These are phyloP conservation scores for Lymantria dispar DNA, from an alignment of 2,888 invertebrate genomes.

Conservation along the genomic window DNA sequence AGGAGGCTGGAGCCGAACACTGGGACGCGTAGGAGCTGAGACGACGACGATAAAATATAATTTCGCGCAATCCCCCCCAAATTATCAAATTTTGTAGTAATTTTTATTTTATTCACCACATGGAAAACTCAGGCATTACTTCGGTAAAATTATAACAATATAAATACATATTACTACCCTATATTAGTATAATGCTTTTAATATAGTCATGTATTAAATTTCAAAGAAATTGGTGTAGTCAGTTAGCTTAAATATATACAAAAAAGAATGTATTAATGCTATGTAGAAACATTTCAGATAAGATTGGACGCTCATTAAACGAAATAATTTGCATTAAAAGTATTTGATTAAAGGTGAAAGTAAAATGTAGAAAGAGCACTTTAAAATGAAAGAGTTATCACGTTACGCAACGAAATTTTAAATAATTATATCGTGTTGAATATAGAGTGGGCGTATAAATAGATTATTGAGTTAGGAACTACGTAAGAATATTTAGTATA, in stretches of 20 bases:
- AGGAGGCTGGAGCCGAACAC: too few species aligned
- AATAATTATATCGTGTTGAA: not conserved
- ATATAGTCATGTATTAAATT: not conserved
- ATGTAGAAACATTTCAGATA: not conserved
- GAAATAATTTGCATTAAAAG: not conserved
- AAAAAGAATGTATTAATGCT: constrained; percentile 10
- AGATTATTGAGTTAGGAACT: not conserved
- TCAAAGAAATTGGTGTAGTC: not conserved
- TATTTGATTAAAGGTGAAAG: not conserved
- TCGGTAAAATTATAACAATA: too few species aligned
- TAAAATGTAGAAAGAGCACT: not conserved
- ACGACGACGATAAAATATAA: too few species aligned
- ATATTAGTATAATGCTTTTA: too few species aligned
- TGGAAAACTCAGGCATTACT: too few species aligned
- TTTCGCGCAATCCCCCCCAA: too few species aligned
- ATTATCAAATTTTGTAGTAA: too few species aligned
- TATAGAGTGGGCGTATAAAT: not conserved
- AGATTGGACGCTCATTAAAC: not conserved
- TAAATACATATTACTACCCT: too few species aligned
- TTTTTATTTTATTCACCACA: too few species aligned
- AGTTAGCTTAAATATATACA: not conserved
- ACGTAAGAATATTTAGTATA: too few species aligned
- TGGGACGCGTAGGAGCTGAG: too few species aligned
- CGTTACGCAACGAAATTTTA: not conserved
- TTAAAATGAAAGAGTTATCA: not conserved